Percentiles rank a stretch among this genome's conserved stretches.
phyloP scores from a whole-genome alignment of 2,888 invertebrate species.

The Phoenoteleia sp. region DNA sequence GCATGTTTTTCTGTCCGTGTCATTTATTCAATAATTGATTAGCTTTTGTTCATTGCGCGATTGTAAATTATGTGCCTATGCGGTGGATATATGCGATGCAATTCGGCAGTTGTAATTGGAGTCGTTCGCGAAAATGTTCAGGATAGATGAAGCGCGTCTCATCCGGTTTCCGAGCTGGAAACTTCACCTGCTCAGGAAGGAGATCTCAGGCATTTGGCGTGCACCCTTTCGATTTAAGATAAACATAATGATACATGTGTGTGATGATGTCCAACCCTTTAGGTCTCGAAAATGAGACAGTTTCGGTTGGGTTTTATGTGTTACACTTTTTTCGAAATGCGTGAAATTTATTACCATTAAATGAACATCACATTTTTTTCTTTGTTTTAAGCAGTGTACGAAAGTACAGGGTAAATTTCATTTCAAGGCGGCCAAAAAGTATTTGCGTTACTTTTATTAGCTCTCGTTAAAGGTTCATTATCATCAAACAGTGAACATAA shows the following conservation, averaged over 20 bases:
- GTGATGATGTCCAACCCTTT: constrained; percentile 54
- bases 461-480: neutral
- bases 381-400: neutral
- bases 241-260: constrained; percentile 57
- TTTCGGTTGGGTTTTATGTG: constrained; percentile 29
- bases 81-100: neutral
- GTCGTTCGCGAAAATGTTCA: constrained; percentile 34
- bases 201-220: constrained; percentile 39
- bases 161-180: constrained; percentile 33
- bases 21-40: neutral
- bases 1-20: neutral
- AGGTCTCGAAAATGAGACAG: constrained; percentile 35
- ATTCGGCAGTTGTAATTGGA: constrained; percentile 28
- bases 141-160: constrained; percentile 45
- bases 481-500: too few relatives aligned
- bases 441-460: neutral
- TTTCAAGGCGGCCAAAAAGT: neutral
- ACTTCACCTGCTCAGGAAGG: constrained; percentile 42
- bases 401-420: constrained; percentile 5
- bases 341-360: constrained; percentile 37
- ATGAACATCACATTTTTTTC: neutral
- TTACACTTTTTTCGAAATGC: constrained; percentile 30
- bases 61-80: neutral
- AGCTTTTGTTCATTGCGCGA: neutral
- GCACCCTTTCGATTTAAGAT: constrained; percentile 61